Conservation (phyloP, 1,140 invertebrate genomes). For the Brachionus rotundiformis region DNA sequence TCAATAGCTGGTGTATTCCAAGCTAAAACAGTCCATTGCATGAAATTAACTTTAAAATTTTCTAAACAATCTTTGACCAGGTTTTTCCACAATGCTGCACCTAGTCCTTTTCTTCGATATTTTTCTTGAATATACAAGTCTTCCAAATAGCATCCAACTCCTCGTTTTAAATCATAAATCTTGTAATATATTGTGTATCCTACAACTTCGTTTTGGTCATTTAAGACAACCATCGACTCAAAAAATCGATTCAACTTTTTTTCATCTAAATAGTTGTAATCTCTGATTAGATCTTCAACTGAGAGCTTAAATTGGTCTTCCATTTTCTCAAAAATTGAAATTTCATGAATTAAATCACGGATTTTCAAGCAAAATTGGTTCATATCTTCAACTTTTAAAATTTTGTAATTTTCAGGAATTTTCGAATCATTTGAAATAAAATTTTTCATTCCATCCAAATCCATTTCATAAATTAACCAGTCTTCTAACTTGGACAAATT, state of each 20-base stretch:
- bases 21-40: slow-evolving; percentile 45
- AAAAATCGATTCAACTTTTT: not conserved
- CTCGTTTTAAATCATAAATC: slow-evolving; percentile 28
- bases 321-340: slow-evolving; percentile 49
- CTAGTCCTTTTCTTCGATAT: slow-evolving; percentile 1
- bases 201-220: slow-evolving; percentile 31
- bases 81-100: slow-evolving; percentile 21
- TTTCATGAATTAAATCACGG: slow-evolving; percentile 19
- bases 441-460: not conserved
- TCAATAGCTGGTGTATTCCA: slow-evolving; percentile 48
- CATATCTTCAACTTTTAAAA: slow-evolving; percentile 23
- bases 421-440: not conserved
- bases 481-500: slow-evolving; percentile 43
- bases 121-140: slow-evolving; percentile 48
- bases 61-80: slow-evolving; percentile 31
- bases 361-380: slow-evolving; percentile 19
- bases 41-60: slow-evolving; percentile 16
- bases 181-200: slow-evolving; percentile 39
- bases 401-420: not conserved
- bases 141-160: slow-evolving; percentile 35
- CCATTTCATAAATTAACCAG: slow-evolving; percentile 48
- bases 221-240: slow-evolving; percentile 36
- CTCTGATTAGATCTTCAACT: not conserved
- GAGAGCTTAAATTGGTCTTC: slow-evolving; percentile 33
- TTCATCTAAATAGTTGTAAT: slow-evolving; percentile 18